These are phyloP conservation scores for Agrotis clavis DNA, from an alignment of 2,888 invertebrate genomes.

Conservation along the genomic window DNA sequence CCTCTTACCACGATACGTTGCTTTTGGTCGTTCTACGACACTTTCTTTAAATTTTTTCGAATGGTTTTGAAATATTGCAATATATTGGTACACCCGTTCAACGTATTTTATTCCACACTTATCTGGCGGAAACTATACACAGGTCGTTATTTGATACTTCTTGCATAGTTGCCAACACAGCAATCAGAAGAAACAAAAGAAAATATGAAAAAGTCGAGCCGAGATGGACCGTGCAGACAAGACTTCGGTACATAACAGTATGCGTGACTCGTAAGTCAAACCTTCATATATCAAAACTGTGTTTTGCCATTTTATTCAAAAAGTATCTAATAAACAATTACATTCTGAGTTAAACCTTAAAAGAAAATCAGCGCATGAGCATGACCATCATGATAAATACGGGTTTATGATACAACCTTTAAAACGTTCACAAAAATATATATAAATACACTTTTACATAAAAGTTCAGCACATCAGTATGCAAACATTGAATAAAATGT, in stretches of 20 bases:
- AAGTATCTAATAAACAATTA: slow-evolving; percentile 18
- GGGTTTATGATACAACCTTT: slow-evolving; percentile 32
- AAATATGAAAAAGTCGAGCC: too few relatives aligned
- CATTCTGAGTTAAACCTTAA: background rate
- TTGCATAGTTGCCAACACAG: background rate
- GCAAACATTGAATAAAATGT: background rate
- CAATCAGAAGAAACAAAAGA: too few relatives aligned
- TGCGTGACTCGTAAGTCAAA: background rate
- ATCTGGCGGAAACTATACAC: too few relatives aligned
- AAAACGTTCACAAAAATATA: slow-evolving; percentile 36
- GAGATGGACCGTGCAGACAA: background rate
- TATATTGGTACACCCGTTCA: too few relatives aligned
- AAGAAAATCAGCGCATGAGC: slow-evolving; percentile 4
- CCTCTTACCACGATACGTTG: too few relatives aligned
- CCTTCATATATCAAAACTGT: background rate
- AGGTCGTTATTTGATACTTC: slow-evolving; percentile 27
- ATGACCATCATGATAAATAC: slow-evolving; percentile 8
- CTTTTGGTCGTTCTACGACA: too few relatives aligned
- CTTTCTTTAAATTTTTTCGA: too few relatives aligned
- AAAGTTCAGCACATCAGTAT: background rate
- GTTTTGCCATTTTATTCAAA: background rate
- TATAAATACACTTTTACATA: slow-evolving; percentile 22
- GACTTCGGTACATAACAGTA: background rate
- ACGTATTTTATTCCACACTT: too few relatives aligned
- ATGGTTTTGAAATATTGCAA: too few relatives aligned